Evolutionary conservation across 2,888 invertebrate species (phyloP).

Genomic region (Malacosoma neustria): DNA sequence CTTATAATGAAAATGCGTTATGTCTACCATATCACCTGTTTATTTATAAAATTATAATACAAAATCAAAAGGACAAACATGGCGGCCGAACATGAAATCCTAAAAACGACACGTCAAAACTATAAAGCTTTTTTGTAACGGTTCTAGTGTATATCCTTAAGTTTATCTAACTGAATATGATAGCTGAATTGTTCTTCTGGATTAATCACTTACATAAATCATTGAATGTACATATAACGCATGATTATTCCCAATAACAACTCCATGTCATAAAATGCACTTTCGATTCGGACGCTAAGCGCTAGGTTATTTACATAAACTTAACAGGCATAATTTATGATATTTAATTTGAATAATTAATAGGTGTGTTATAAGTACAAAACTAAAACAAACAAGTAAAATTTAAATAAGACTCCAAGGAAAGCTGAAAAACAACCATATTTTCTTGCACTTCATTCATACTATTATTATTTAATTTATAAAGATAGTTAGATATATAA

Average conservation of each 20-base stretch:
- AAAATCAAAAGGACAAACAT: constrained; percentile 63
- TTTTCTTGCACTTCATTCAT: constrained; percentile 55
- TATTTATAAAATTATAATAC: background rate
- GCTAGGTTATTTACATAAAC: constrained; percentile 54
- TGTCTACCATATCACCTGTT: background rate
- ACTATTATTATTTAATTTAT: constrained; percentile 6
- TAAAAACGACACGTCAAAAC: constrained; percentile 67
- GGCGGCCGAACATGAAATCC: constrained; percentile 62
- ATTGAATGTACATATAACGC: constrained; percentile 48
- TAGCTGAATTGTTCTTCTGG: constrained; percentile 20
- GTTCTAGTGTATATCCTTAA: constrained; percentile 8
- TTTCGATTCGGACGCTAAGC: constrained; percentile 47
- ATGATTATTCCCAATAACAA: constrained; percentile 53
- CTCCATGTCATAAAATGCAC: constrained; percentile 46
- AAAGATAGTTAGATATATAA: background rate
- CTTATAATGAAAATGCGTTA: background rate
- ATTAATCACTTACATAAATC: constrained; percentile 53
- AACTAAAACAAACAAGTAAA: constrained; percentile 31
- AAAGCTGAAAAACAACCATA: constrained; percentile 74
- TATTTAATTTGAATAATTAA: constrained; percentile 26
- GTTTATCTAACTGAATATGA: constrained; percentile 6
- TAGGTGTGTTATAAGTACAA: constrained; percentile 23
- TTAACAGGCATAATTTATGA: constrained; percentile 29
- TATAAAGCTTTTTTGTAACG: constrained; percentile 35
- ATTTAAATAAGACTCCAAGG: constrained; percentile 44